Percentiles rank a stretch among this genome's conserved stretches.
These are phyloP conservation scores for Dasysyrphus albostriatus DNA, from an alignment of 2,888 invertebrate genomes.

Conservation along the genomic window DNA sequence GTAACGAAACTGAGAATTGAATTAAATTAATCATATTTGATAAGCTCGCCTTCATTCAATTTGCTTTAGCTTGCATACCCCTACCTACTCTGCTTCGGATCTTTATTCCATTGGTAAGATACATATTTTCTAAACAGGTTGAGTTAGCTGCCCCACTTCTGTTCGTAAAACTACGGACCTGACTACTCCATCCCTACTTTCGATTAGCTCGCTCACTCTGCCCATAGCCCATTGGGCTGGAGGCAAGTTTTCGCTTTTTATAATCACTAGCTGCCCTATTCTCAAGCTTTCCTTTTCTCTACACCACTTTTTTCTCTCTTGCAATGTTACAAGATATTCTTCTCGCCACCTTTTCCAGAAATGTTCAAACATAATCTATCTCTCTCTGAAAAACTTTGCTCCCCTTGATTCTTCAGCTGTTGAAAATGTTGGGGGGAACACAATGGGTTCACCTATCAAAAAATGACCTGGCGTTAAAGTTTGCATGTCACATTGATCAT, in stretches of 20 bases:
- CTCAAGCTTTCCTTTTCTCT: conserved; percentile 8
- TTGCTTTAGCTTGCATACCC: neutral
- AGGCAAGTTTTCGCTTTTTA: neutral
- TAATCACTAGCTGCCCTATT: neutral
- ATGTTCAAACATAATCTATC: conserved; percentile 25
- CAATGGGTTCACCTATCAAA: conserved; percentile 32
- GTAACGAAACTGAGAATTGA: too few species aligned
- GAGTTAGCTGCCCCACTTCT: neutral
- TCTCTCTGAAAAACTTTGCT: conserved; percentile 1
- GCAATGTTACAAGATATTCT: conserved; percentile 24
- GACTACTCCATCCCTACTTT: neutral
- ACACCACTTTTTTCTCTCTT: conserved; percentile 34
- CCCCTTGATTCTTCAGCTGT: conserved; percentile 19
- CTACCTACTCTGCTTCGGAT: too few species aligned
- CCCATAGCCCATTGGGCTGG: neutral
- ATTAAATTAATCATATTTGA: too few species aligned
- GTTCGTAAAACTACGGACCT: neutral
- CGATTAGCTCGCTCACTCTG: neutral
- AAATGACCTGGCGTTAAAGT: conserved; percentile 8
- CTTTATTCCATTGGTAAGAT: neutral
- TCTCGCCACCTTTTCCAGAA: conserved; percentile 30
- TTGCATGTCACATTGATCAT: neutral
- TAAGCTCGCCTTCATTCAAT: too few species aligned
- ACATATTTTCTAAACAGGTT: neutral
- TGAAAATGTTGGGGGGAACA: conserved; percentile 37